These are phyloP conservation scores for Phorcus lineatus DNA, from an alignment of 2,888 invertebrate genomes.

Conservation along the genomic window DNA sequence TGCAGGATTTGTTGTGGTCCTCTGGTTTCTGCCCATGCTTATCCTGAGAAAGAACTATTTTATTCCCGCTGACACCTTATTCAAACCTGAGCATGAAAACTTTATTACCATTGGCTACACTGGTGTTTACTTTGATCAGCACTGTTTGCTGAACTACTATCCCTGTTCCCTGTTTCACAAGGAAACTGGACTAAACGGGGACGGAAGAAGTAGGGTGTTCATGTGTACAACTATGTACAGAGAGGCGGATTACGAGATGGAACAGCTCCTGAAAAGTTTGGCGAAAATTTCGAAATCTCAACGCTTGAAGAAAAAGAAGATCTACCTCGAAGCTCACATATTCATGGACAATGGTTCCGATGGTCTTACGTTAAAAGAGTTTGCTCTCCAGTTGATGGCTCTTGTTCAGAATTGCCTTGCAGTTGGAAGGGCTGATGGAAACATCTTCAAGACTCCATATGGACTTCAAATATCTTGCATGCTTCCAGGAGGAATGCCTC, in stretches of 20 bases:
- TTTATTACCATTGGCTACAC: slow-evolving; percentile 49
- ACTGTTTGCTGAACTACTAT: slow-evolving; percentile 46
- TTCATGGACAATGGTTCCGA: slow-evolving; percentile 65
- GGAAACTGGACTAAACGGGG: background rate
- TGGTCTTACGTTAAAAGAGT: slow-evolving; percentile 52
- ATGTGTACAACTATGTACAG: slow-evolving; percentile 68
- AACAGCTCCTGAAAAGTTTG: slow-evolving; percentile 55
- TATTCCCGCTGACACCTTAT: slow-evolving; percentile 35
- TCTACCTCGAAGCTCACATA: slow-evolving; percentile 61
- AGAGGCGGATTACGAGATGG: slow-evolving; percentile 67
- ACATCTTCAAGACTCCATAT: slow-evolving; percentile 57
- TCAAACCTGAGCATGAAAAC: slow-evolving; percentile 49
- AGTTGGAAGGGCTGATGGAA: slow-evolving; percentile 40
- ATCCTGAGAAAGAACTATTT: slow-evolving; percentile 33
- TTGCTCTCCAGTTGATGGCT: slow-evolving; percentile 58
- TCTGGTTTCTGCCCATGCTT: slow-evolving; percentile 48
- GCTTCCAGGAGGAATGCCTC: slow-evolving; percentile 54
- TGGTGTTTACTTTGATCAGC: slow-evolving; percentile 51
- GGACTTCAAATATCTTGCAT: slow-evolving; percentile 59
- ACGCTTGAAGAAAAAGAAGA: slow-evolving; percentile 38
- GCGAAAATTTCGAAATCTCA: slow-evolving; percentile 48
- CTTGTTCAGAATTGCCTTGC: slow-evolving; percentile 50
- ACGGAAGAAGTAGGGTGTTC: slow-evolving; percentile 47
- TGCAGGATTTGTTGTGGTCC: slow-evolving; percentile 24
- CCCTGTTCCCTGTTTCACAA: slow-evolving; percentile 21